Conservation (phyloP, 2,888 invertebrate genomes). For the Fragum sueziense region DNA sequence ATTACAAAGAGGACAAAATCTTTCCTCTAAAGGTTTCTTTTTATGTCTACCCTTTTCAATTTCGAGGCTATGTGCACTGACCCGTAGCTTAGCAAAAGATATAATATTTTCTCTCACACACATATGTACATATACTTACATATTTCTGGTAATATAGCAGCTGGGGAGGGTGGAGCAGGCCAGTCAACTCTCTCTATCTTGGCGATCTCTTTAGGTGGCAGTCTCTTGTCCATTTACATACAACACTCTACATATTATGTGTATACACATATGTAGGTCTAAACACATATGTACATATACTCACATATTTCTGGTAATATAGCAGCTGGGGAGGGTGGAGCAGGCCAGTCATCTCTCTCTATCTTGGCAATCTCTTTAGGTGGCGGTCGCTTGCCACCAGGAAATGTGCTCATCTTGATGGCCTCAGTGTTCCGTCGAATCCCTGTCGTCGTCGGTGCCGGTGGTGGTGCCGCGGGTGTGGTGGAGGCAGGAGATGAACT, state of each 20-base stretch:
- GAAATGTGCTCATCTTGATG: constrained; percentile 77
- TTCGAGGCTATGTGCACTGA: too few relatives aligned
- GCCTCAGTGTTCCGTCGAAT: constrained; percentile 74
- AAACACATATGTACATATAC: too few relatives aligned
- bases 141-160: constrained; percentile 76
- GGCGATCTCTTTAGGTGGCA: constrained; percentile 73
- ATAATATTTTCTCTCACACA: too few relatives aligned
- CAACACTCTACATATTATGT: too few relatives aligned
- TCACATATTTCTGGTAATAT: constrained; percentile 76
- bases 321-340: constrained; percentile 77
- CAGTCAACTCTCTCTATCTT: constrained; percentile 79
- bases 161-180: constrained; percentile 78
- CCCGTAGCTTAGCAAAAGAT: too few relatives aligned
- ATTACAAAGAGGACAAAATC: too few relatives aligned
- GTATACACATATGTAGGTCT: too few relatives aligned
- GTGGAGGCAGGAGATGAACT: constrained; percentile 65
- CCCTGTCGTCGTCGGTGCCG: constrained; percentile 51
- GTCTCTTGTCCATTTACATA: too few relatives aligned
- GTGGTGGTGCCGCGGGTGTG: background rate
- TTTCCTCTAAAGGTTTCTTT: too few relatives aligned
- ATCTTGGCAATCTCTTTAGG: constrained; percentile 77
- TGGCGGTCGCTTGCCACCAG: constrained; percentile 75
- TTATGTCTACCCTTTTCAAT: too few relatives aligned
- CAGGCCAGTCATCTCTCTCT: constrained; percentile 79
- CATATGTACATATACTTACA: too few relatives aligned